These are phyloP conservation scores for Drosophila austrosaltans DNA, from an alignment of 2,888 invertebrate species.

Conservation along the genomic window DNA sequence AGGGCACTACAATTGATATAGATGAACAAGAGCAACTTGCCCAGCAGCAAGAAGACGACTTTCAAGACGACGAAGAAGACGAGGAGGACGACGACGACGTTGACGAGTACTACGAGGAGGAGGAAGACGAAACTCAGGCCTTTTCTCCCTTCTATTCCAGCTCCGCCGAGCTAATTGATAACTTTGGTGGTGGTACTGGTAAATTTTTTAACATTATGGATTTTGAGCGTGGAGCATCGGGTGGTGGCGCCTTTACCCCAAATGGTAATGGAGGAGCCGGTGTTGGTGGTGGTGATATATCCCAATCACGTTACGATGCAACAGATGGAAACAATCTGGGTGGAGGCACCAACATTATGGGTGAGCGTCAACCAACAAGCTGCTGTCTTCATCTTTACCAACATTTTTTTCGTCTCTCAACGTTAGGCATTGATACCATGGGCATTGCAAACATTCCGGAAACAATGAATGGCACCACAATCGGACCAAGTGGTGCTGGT, in stretches of 20 bases:
- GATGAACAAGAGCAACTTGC: slow-evolving; percentile 60
- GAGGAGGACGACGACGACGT: slow-evolving; percentile 63
- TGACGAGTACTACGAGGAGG: slow-evolving; percentile 68
- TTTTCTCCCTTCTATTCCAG: slow-evolving; percentile 73
- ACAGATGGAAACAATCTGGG: slow-evolving; percentile 54
- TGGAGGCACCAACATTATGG: slow-evolving; percentile 70
- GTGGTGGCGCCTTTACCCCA: slow-evolving; percentile 64
- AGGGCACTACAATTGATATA: slow-evolving; percentile 68
- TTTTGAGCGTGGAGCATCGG: slow-evolving; percentile 58
- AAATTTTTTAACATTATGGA: slow-evolving; percentile 73
- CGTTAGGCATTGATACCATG: slow-evolving; percentile 67
- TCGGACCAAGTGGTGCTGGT: slow-evolving; percentile 70
- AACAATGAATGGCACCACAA: slow-evolving; percentile 82
- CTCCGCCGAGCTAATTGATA: slow-evolving; percentile 69
- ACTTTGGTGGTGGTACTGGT: slow-evolving; percentile 62
- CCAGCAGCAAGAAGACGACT: slow-evolving; percentile 47
- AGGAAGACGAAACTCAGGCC: slow-evolving; percentile 70
- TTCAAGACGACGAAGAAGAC: slow-evolving; percentile 28
- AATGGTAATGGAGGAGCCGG: slow-evolving; percentile 63
- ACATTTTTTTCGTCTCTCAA: neutral
- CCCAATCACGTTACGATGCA: slow-evolving; percentile 46
- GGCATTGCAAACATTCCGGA: slow-evolving; percentile 82
- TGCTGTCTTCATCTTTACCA: slow-evolving; percentile 1
- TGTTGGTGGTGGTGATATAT: slow-evolving; percentile 56
- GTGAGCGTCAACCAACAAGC: slow-evolving; percentile 32